phyloP scores from a whole-genome alignment of 2,797 vertebrate species.

The Onychomys torridus region DNA sequence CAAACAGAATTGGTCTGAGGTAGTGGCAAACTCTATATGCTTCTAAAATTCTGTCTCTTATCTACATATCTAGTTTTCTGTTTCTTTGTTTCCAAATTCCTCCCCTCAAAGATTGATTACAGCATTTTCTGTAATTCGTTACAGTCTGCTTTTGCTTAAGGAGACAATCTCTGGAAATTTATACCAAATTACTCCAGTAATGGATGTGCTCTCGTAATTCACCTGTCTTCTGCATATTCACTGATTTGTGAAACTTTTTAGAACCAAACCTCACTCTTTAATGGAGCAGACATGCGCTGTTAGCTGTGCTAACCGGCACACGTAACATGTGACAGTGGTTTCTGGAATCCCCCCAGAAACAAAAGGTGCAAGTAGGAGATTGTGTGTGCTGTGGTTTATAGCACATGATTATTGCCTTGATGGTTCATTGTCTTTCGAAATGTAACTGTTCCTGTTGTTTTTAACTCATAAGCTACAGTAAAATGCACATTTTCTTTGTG shows the following conservation, averaged over 20 bases:
- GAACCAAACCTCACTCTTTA: background rate
- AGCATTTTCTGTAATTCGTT: slow-evolving; percentile 14
- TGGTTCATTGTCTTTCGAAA: background rate
- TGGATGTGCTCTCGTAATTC: background rate
- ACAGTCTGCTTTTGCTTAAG: background rate
- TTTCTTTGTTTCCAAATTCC: slow-evolving; percentile 14
- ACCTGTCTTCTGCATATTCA: background rate
- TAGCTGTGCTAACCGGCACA: background rate
- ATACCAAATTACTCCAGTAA: slow-evolving; percentile 4
- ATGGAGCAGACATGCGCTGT: background rate
- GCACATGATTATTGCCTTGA: background rate
- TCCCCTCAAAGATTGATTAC: background rate
- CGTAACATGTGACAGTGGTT: background rate
- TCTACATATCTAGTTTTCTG: background rate
- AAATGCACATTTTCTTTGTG: slow-evolving; percentile 15
- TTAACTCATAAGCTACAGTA: background rate
- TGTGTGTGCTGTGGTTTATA: slow-evolving; percentile 23
- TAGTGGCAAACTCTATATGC: background rate
- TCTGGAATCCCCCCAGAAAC: slow-evolving; percentile 64
- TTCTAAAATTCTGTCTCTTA: background rate
- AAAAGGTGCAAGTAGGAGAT: slow-evolving; percentile 62
- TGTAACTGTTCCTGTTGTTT: slow-evolving; percentile 2
- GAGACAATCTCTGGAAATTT: slow-evolving; percentile 34
- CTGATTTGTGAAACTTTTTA: slow-evolving; percentile 5
- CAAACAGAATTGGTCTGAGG: background rate